phyloP scores from a whole-genome alignment of 2,888 invertebrate genomes.

The Ischnus inquisitorius region DNA sequence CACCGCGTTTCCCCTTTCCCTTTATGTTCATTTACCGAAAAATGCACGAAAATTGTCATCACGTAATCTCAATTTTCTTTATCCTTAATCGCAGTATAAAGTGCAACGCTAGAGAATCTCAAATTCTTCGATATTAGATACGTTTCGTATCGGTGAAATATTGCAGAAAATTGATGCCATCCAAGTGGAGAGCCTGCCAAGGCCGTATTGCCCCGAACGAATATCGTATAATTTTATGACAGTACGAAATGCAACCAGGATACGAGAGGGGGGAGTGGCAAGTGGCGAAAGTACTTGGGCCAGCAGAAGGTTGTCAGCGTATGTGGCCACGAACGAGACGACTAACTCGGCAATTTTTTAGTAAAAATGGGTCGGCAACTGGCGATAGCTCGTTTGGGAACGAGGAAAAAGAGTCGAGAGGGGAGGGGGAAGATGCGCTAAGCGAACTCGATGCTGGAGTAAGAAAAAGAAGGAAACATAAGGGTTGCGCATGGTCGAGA shows the following conservation, averaged over 20 bases:
- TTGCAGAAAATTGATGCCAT: constrained; percentile 49
- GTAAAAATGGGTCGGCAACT: constrained; percentile 52
- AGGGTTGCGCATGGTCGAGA: constrained; percentile 20
- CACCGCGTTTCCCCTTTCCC: no score
- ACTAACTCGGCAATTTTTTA: constrained; percentile 57
- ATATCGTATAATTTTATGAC: constrained; percentile 62
- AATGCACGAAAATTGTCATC: background rate
- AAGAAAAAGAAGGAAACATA: constrained; percentile 20
- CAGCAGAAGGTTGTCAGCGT: constrained; percentile 34
- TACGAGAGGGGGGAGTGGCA: constrained; percentile 19
- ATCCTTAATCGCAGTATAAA: background rate
- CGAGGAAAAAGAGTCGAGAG: no score
- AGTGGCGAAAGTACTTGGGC: constrained; percentile 32
- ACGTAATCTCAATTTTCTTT: constrained; percentile 6
- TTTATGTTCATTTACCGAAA: background rate
- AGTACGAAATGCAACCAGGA: constrained; percentile 25
- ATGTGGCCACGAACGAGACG: constrained; percentile 22
- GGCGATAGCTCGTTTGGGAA: constrained; percentile 21
- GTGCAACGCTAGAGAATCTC: background rate
- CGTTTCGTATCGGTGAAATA: constrained; percentile 30
- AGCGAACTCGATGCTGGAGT: constrained; percentile 5
- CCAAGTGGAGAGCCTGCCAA: background rate
- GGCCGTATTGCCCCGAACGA: background rate
- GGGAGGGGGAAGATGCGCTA: background rate
- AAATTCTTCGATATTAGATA: constrained; percentile 18